Conservation (phyloP, 1,140 invertebrate genomes). For the Drosophila tristis region DNA sequence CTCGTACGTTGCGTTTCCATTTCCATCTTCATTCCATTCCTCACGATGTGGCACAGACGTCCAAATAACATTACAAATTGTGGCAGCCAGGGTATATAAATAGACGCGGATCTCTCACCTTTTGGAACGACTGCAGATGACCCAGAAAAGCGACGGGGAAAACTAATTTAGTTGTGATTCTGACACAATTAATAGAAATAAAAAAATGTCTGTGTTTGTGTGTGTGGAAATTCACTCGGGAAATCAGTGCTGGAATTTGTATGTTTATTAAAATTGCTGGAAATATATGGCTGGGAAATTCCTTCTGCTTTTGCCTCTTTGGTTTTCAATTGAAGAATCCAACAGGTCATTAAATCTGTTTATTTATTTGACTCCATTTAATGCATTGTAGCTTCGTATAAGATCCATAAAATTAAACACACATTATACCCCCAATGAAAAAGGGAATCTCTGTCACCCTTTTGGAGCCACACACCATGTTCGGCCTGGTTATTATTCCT, state of each 20-base stretch:
- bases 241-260: slow-evolving; percentile 7
- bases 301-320: neutral
- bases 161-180: slow-evolving; percentile 54
- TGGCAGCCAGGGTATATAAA: slow-evolving; percentile 31
- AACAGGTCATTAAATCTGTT: slow-evolving; percentile 29
- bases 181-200: slow-evolving; percentile 58
- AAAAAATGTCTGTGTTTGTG: slow-evolving; percentile 7
- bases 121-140: slow-evolving; percentile 47
- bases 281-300: neutral
- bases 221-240: slow-evolving; percentile 19
- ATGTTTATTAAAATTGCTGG: slow-evolving; percentile 22
- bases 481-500: slow-evolving; percentile 4
- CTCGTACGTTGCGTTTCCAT: slow-evolving; percentile 20
- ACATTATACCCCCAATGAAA: slow-evolving; percentile 28
- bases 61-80: slow-evolving; percentile 55
- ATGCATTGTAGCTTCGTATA: neutral
- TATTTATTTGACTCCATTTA: slow-evolving; percentile 33
- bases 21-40: slow-evolving; percentile 31
- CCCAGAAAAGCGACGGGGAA: slow-evolving; percentile 34
- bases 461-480: slow-evolving; percentile 2
- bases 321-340: slow-evolving; percentile 11
- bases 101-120: slow-evolving; percentile 35
- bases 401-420: slow-evolving; percentile 39
- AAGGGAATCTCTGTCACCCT: slow-evolving; percentile 24
- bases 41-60: slow-evolving; percentile 13